These are phyloP conservation scores for Periophthalmus modestus DNA, from an alignment of 2,113 vertebrate species.

Conservation along the genomic window DNA sequence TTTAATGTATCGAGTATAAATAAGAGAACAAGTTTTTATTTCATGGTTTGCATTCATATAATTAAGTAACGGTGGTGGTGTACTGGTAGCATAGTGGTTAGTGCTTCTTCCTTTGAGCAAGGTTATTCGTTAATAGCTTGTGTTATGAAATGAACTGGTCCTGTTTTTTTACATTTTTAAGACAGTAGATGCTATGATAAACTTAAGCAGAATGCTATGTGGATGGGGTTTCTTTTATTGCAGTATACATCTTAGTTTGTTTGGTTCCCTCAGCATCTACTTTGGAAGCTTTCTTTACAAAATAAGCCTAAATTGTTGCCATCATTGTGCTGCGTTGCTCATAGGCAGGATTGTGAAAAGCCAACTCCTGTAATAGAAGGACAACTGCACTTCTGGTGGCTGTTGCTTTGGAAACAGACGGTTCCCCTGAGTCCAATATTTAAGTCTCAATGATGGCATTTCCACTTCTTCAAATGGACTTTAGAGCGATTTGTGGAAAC, in stretches of 20 bases:
- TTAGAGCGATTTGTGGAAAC: conserved; percentile 46
- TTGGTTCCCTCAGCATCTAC: not conserved
- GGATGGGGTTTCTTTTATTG: not conserved
- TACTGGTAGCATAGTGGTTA: too few species aligned
- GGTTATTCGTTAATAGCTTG: too few species aligned
- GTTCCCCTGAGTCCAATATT: conserved; percentile 45
- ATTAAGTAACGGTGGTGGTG: too few species aligned
- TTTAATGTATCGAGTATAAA: too few species aligned
- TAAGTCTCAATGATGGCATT: conserved; percentile 44
- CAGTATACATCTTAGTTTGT: not conserved
- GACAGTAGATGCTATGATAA: not conserved
- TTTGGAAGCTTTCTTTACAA: not conserved
- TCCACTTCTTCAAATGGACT: conserved; percentile 48
- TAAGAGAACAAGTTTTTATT: too few species aligned
- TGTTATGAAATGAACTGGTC: too few species aligned
- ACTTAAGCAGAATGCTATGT: too few species aligned
- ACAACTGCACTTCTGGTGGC: conserved; percentile 31
- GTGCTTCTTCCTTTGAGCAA: too few species aligned
- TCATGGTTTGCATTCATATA: too few species aligned
- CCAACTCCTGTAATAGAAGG: conserved; percentile 22
- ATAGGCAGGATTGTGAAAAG: conserved; percentile 11
- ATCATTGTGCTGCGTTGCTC: not conserved
- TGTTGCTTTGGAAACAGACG: conserved; percentile 42
- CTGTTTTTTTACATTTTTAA: too few species aligned
- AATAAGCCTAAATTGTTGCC: not conserved